A percentile compares a stretch with the other conserved stretches of the same genome.
Conservation (phyloP, 2,888 invertebrate species). For the Xylocampa areola region DNA sequence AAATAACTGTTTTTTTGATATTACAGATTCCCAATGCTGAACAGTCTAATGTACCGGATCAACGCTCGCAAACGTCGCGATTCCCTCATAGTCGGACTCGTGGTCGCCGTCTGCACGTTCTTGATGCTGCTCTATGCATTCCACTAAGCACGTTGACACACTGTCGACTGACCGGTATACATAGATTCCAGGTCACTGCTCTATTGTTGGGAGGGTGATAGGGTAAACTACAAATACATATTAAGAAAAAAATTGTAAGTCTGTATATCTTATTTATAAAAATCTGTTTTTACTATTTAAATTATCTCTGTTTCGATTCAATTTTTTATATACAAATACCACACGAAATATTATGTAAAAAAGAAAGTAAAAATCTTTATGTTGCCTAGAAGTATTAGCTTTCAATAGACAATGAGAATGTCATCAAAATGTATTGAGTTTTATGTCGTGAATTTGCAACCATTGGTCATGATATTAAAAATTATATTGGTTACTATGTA, state of each 20-base stretch:
- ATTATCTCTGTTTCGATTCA: no score
- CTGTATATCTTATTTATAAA: no score
- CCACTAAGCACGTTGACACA: slow-evolving; percentile 84
- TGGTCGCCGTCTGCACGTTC: slow-evolving; percentile 97
- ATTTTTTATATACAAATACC: no score
- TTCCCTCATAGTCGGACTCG: slow-evolving; percentile 96
- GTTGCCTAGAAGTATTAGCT: no score
- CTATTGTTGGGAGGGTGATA: not conserved
- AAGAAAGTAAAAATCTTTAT: no score
- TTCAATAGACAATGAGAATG: no score
- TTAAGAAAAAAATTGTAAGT: no score
- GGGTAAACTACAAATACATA: slow-evolving; percentile 30
- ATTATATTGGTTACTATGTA: slow-evolving; percentile 42
- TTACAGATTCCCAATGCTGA: slow-evolving; percentile 93
- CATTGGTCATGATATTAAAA: slow-evolving; percentile 4
- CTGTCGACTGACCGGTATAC: not conserved
- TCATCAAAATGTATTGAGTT: no score
- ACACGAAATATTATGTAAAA: no score
- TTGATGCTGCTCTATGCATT: slow-evolving; percentile 95
- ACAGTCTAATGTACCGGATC: slow-evolving; percentile 97
- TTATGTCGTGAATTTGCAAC: no score
- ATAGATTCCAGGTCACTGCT: not conserved
- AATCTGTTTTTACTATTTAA: no score
- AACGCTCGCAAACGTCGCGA: slow-evolving; percentile 98
- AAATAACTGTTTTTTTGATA: not conserved